Evolutionary conservation across 2,888 invertebrate species (phyloP), one percentile per base, ranked within the genome.

Genomic region (Dione vanillae): DNA sequence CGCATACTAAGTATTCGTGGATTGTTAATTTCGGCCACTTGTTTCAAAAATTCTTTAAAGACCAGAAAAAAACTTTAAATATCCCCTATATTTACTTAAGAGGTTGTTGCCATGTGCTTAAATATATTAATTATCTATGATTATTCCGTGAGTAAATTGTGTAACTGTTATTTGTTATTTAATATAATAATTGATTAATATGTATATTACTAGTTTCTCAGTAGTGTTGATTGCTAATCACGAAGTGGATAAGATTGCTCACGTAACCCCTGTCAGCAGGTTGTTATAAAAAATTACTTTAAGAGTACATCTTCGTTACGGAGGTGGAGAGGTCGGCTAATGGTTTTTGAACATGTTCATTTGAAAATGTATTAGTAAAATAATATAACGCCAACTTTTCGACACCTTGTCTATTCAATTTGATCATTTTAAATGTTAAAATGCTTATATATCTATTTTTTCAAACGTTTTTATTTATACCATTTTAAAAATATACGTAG

Each of bases 161-260:
- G 16, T 56, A 47, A 54, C 43, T 37, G 49, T 56, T 70, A 45
- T 47, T n/a, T n/a, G 9, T 73, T 75, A 65, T 54, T 51, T 40
- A n/a, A 16, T 41, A 70, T 74, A 67, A 75, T 79, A 78, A 82
- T 82, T 83, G 56, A 56, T 56, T 40, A 56, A 56, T 81, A 80
- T 80, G 74, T 90, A 86, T 90, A 91, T 91, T 90, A 91, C 84
- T 76, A 77, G 80, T 78, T 82, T 87, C 88, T 89, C 86, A 87
- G 83, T 76, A 77, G 80, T 82, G 84, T 80, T 87, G 86, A 86
- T 82, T 81, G 80, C 80, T 78, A 79, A 79, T 81, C 83, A 84
- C 84, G 87, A 84, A 76, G 77, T 77, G 77, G 56, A 58, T 72
- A 65, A 49, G 45, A 67, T 37, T 59, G 77, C 76, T 78, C 80